phyloP scores from a whole-genome alignment of 2,888 invertebrate species.

The Dryadula phaetusa region DNA sequence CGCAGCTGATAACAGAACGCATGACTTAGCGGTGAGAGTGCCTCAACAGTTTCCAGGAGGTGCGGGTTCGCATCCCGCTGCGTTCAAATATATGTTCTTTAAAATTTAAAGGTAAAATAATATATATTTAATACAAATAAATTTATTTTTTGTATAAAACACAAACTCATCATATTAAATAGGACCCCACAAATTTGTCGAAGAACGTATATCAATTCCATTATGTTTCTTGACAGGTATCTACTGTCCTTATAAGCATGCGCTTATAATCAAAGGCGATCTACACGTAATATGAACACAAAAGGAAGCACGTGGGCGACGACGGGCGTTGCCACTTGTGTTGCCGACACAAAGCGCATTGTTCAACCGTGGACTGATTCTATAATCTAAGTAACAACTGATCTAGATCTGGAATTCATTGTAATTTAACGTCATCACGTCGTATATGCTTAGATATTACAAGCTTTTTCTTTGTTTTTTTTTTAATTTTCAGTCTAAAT shows the following conservation, averaged over 20 bases:
- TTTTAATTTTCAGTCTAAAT: too few relatives aligned
- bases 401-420: constrained; percentile 14
- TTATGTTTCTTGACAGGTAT: not conserved
- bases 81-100: too few relatives aligned
- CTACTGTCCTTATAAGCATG: not conserved
- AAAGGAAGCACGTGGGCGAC: constrained; percentile 40
- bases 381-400: constrained; percentile 15
- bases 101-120: too few relatives aligned
- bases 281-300: constrained; percentile 26
- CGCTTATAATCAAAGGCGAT: not conserved
- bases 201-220: not conserved
- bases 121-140: too few relatives aligned
- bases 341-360: constrained; percentile 22
- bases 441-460: constrained; percentile 2
- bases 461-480: not conserved
- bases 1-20: too few relatives aligned
- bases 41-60: too few relatives aligned
- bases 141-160: too few relatives aligned
- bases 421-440: not conserved
- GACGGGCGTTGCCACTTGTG: constrained; percentile 14
- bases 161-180: too few relatives aligned
- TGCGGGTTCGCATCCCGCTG: too few relatives aligned
- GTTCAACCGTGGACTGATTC: constrained; percentile 13
- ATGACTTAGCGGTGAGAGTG: too few relatives aligned
- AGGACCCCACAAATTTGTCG: too few relatives aligned